Base-by-base conservation (phyloP, 2,797 vertebrate genomes). In the Brachyrhaphis roseni region DNA sequence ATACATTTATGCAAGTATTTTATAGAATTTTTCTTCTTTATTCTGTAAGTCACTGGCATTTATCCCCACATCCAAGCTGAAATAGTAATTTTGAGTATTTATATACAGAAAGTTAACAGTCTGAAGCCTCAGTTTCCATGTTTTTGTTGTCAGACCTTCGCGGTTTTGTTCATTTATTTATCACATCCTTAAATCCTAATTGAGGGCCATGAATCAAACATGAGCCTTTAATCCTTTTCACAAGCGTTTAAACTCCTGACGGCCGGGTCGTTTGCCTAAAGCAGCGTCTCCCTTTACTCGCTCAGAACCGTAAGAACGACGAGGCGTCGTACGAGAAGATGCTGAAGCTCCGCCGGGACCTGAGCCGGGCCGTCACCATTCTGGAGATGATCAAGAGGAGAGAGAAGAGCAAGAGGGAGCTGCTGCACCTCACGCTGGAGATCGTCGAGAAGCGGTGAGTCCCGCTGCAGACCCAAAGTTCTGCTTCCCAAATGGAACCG, bases 321-420 rank as follows among this genome's bases (percentile, higher is more conserved):
- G 98, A 99, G 93, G 98, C 98, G 11, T 99, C 98, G 5, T 99
- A 99, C 0, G 98, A 99, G 95, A 99, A 99, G 95, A 99, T 99
- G 98, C 96, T 99, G 90, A 99, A 99, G 92, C 95, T 99, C 74
- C 97, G 98, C 76, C 92, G 98, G 89, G 98, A 99, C 93, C 95
- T 99, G 81, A 99, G 98, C 93, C 96, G 98, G 83, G 98, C 98
- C 8, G 98, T 99, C 88, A 99, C 98, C 82, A 99, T 99, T 86
- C 91, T 99, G 90, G 98, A 99, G 89, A 99, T 99, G 98, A 98
- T 99, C 94, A 99, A 99, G 93, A 97, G 98, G 88, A 96, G 98
- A 83, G 98, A 99, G 92, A 99, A 98, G 90, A 99, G 98, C 96
- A 99, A 99, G 91, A 94, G 98, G 78, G 98, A 99, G 80, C 96